Evolutionary conservation across 2,888 invertebrate genomes (phyloP).

Genomic region (Cinara cedri): DNA sequence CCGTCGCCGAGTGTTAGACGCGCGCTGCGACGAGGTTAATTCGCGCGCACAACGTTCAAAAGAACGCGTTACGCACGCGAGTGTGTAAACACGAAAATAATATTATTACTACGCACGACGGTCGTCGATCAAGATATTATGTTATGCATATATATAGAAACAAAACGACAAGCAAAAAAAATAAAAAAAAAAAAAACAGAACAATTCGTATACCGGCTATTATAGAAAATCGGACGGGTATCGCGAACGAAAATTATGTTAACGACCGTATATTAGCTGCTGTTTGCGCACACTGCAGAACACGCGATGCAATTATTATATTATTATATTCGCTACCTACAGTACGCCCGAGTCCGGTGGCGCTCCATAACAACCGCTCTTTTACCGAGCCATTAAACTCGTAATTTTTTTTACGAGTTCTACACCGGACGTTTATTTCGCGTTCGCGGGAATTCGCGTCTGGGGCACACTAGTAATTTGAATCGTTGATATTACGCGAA

Average conservation of each 20-base stretch:
- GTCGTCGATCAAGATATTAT: slow-evolving; percentile 3
- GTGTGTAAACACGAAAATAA: background rate
- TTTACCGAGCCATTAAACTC: background rate
- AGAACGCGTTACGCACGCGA: background rate
- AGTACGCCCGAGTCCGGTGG: background rate
- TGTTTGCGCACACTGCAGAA: background rate
- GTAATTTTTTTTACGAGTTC: no score
- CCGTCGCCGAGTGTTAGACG: no score
- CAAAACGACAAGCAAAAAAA: background rate
- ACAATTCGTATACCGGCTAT: background rate
- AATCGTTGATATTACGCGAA: no score
- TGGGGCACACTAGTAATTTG: no score
- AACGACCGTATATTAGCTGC: slow-evolving; percentile 16
- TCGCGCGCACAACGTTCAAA: no score
- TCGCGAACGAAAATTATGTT: background rate
- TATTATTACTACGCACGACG: slow-evolving; percentile 5
- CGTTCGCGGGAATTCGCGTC: no score
- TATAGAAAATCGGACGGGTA: slow-evolving; percentile 20
- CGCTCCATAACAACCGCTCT: background rate
- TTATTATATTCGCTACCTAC: slow-evolving; percentile 1
- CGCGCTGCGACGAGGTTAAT: no score
- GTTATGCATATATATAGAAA: background rate
- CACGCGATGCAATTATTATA: slow-evolving; percentile 22
- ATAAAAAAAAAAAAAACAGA: background rate
- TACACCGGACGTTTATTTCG: no score